Conservation (phyloP, 1,140 invertebrate species). For the Drosophila pallidifrons region DNA sequence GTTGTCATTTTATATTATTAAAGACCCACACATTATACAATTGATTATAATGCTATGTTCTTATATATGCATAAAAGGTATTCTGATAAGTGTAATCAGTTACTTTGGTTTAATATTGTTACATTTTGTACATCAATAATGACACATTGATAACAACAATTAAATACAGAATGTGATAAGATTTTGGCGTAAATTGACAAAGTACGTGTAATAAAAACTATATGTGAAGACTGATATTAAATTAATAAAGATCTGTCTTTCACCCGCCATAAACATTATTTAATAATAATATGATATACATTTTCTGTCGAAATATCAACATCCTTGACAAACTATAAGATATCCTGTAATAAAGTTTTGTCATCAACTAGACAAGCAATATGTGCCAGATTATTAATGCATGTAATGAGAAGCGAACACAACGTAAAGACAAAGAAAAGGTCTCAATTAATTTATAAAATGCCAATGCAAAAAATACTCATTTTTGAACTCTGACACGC, state of each 20-base stretch:
- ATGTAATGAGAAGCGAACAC: slow-evolving; percentile 12
- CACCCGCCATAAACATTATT: too few species aligned
- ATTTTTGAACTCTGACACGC: slow-evolving; percentile 56
- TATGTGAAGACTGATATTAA: neutral
- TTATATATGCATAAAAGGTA: neutral
- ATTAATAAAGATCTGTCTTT: neutral
- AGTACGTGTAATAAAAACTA: too few species aligned
- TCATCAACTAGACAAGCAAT: too few species aligned
- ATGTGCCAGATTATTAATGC: slow-evolving; percentile 31
- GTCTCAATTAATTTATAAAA: slow-evolving; percentile 18
- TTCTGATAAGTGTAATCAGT: slow-evolving; percentile 22
- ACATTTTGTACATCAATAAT: neutral
- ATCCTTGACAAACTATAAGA: too few species aligned
- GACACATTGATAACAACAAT: slow-evolving; percentile 8
- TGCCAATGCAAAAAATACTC: slow-evolving; percentile 58
- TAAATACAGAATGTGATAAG: slow-evolving; percentile 8
- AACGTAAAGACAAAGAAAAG: slow-evolving; percentile 29
- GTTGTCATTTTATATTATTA: slow-evolving; percentile 20
- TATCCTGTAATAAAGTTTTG: too few species aligned
- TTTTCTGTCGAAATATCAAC: too few species aligned
- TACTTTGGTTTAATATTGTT: slow-evolving; percentile 17
- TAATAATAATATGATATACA: too few species aligned
- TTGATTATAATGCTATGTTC: slow-evolving; percentile 13
- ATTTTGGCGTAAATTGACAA: too few species aligned
- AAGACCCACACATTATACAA: slow-evolving; percentile 19